Conservation (phyloP, 2,888 invertebrate species). For the Acanthacorydalis orientalis region DNA sequence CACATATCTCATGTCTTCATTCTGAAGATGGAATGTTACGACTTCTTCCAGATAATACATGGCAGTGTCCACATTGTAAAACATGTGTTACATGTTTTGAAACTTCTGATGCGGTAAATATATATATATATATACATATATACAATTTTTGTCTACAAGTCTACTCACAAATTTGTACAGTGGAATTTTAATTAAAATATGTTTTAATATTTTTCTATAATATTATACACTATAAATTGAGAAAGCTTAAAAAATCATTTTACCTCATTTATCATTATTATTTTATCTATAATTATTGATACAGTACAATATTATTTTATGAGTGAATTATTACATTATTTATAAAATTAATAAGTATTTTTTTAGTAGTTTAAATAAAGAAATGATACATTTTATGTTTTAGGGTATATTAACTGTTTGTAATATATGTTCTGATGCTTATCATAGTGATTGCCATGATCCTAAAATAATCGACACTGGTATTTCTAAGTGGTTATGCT, state of each 20-base stretch:
- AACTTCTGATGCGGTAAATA: constrained; percentile 54
- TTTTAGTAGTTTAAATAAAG: background rate
- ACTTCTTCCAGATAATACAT: constrained; percentile 47
- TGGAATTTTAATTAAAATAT: too few species aligned
- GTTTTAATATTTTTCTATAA: too few species aligned
- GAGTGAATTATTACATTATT: too few species aligned
- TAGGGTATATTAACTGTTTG: constrained; percentile 63
- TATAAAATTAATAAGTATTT: too few species aligned
- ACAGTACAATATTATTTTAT: too few species aligned
- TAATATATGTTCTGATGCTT: constrained; percentile 69
- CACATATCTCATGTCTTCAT: constrained; percentile 51
- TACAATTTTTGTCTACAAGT: background rate
- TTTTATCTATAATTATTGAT: too few species aligned
- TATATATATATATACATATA: constrained; percentile 1
- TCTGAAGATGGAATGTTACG: constrained; percentile 47
- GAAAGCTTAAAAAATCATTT: too few species aligned
- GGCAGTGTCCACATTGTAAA: constrained; percentile 85
- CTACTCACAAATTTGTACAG: background rate
- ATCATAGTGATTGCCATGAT: constrained; percentile 64
- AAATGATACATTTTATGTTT: constrained; percentile 13
- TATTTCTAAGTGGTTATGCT: constrained; percentile 54
- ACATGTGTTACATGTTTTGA: constrained; percentile 70
- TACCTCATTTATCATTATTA: too few species aligned
- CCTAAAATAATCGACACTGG: constrained; percentile 43
- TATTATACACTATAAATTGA: too few species aligned